These are phyloP conservation scores for Dusona sp. DNA, from an alignment of 2,888 invertebrate species.

Conservation along the genomic window DNA sequence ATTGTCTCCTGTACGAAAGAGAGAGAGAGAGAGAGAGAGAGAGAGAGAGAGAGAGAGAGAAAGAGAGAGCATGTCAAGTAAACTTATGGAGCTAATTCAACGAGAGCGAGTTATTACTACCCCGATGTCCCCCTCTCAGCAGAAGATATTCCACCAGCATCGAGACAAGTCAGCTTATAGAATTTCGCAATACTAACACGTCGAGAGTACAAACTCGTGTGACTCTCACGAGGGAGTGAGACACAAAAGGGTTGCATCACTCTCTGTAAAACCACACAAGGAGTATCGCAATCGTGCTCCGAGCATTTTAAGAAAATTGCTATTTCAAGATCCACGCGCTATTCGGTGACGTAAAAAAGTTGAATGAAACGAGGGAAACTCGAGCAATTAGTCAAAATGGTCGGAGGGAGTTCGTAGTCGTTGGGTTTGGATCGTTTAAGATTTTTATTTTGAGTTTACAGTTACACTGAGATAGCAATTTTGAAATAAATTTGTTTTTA, in stretches of 20 bases:
- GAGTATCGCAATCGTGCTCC: constrained; percentile 22
- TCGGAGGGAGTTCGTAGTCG: neutral
- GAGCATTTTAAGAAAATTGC: constrained; percentile 61
- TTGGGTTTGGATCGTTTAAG: no score
- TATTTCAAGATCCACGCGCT: constrained; percentile 17
- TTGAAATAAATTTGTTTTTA: no score
- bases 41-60: constrained; percentile 16
- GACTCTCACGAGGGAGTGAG: constrained; percentile 54
- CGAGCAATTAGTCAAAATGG: constrained; percentile 41
- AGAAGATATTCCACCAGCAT: constrained; percentile 45
- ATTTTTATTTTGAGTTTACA: neutral
- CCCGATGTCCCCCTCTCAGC: constrained; percentile 75
- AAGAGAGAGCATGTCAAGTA: constrained; percentile 42
- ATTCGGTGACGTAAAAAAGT: neutral
- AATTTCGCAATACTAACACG: constrained; percentile 42
- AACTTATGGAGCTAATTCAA: constrained; percentile 80
- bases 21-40: no score
- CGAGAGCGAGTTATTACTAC: constrained; percentile 82
- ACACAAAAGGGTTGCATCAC: constrained; percentile 7
- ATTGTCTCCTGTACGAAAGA: no score
- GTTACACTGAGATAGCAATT: neutral
- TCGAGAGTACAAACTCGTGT: constrained; percentile 51
- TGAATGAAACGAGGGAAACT: constrained; percentile 8
- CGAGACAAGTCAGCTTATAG: constrained; percentile 41
- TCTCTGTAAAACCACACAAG: constrained; percentile 21